Evolutionary conservation across 2,888 invertebrate species (phyloP).

Genomic region (Xestoiulus laeticollis): DNA sequence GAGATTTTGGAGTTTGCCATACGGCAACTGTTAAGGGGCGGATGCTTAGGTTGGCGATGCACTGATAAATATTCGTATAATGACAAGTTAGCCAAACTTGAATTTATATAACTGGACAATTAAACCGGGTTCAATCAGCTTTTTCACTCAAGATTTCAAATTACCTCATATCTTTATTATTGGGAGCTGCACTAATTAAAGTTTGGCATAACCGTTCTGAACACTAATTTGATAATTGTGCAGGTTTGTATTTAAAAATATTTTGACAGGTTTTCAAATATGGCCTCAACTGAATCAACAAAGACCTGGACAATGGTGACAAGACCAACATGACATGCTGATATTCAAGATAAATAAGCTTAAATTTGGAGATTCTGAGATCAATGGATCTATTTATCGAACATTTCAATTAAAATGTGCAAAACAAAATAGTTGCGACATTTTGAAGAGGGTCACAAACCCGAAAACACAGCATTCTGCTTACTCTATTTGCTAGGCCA

Average conservation of each 20-base stretch:
- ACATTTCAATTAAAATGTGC: not conserved
- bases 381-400: not conserved
- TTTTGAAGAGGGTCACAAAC: not conserved
- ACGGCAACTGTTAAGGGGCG: too few species aligned
- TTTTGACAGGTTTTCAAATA: too few species aligned
- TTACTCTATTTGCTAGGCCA: not conserved
- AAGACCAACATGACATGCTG: not conserved
- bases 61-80: not conserved
- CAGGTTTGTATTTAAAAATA: too few species aligned
- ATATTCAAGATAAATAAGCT: not conserved
- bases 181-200: too few species aligned
- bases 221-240: too few species aligned
- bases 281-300: too few species aligned
- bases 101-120: not conserved
- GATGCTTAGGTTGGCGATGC: too few species aligned
- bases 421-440: not conserved
- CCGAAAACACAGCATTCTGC: not conserved
- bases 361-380: not conserved
- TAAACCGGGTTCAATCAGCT: not conserved
- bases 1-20: too few species aligned
- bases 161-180: too few species aligned
- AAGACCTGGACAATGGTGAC: too few species aligned
- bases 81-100: not conserved
- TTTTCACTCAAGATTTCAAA: too few species aligned
- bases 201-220: too few species aligned